phyloP scores from a whole-genome alignment of 2,888 invertebrate genomes.

The Agrochola macilenta region DNA sequence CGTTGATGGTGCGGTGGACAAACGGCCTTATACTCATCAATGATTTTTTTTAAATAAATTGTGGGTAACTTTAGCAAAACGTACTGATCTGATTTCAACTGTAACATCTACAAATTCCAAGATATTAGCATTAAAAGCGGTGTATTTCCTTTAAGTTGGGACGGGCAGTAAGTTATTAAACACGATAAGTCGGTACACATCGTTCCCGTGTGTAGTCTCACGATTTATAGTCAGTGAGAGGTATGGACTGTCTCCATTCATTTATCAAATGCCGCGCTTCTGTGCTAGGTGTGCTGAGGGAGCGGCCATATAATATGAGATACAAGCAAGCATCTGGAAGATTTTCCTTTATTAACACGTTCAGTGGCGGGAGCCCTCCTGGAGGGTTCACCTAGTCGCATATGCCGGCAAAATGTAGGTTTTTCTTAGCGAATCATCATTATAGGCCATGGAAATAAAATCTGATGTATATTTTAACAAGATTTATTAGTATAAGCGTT shows the following conservation, averaged over 20 bases:
- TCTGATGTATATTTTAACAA: too few relatives aligned
- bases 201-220: slow-evolving; percentile 50
- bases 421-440: too few relatives aligned
- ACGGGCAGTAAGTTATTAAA: slow-evolving; percentile 48
- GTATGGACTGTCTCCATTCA: slow-evolving; percentile 59
- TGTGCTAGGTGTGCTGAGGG: slow-evolving; percentile 45
- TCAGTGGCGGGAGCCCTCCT: too few relatives aligned
- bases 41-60: neutral
- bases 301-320: slow-evolving; percentile 24
- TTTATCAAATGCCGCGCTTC: slow-evolving; percentile 68
- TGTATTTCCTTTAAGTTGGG: slow-evolving; percentile 26
- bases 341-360: neutral
- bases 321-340: neutral
- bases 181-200: slow-evolving; percentile 56
- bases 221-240: slow-evolving; percentile 63
- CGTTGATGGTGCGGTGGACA: too few relatives aligned
- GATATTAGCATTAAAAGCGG: slow-evolving; percentile 26
- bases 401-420: too few relatives aligned
- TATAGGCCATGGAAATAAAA: too few relatives aligned
- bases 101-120: slow-evolving; percentile 1
- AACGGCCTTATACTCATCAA: neutral
- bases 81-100: neutral
- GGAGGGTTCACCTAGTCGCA: too few relatives aligned
- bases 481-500: too few relatives aligned
- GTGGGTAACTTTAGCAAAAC: neutral